phyloP scores from a whole-genome alignment of 2,888 invertebrate genomes.

The Ophion ventricosus region DNA sequence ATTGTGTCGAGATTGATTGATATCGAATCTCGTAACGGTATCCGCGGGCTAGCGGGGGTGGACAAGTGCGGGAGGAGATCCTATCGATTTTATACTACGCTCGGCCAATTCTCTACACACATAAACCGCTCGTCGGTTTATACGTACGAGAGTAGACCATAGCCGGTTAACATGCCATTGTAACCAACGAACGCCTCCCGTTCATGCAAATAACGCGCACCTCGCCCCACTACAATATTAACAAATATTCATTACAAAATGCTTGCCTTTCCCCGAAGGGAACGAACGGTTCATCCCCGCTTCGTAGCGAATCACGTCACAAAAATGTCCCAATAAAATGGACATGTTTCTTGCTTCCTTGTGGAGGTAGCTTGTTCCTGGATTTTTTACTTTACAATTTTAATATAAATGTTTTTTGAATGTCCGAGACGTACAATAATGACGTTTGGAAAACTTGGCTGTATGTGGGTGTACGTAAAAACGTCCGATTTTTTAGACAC shows the following conservation, averaged over 20 bases:
- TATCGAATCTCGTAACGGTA: slow-evolving; percentile 57
- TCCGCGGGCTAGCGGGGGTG: slow-evolving; percentile 12
- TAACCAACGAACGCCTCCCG: slow-evolving; percentile 42
- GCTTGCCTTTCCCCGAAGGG: slow-evolving; percentile 9
- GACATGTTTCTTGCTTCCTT: not conserved
- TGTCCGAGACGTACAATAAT: too few species aligned
- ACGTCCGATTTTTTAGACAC: too few species aligned
- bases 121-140: not conserved
- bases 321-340: not conserved
- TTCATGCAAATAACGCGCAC: slow-evolving; percentile 7
- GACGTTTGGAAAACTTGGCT: too few species aligned
- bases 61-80: not conserved
- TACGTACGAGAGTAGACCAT: slow-evolving; percentile 18
- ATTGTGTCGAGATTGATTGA: slow-evolving; percentile 58
- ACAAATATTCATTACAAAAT: slow-evolving; percentile 27
- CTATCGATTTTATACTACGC: slow-evolving; percentile 55
- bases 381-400: too few species aligned
- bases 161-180: slow-evolving; percentile 40
- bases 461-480: too few species aligned
- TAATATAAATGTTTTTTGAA: too few species aligned
- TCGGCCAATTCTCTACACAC: slow-evolving; percentile 12
- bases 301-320: not conserved
- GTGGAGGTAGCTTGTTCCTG: too few species aligned
- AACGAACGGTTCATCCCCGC: not conserved
- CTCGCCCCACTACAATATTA: not conserved